Conservation (phyloP, 1,140 invertebrate species). For the Psilanteris sp. region DNA sequence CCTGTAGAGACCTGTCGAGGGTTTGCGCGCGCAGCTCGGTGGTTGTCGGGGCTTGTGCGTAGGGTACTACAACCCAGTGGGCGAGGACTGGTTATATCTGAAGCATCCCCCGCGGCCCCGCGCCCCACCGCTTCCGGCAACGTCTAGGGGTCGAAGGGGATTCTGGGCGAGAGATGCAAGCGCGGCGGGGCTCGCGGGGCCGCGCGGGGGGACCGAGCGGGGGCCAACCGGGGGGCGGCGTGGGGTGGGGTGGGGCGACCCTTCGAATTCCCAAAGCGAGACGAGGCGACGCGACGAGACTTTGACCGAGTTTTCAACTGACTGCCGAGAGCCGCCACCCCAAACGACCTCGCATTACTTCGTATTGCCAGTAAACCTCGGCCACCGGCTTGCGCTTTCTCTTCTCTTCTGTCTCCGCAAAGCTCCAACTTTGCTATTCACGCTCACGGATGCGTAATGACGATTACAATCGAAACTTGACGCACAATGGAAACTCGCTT, state of each 20-base stretch:
- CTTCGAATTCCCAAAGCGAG: no score
- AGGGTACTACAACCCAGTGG: no score
- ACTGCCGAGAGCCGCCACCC: conserved; percentile 65
- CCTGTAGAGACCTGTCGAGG: conserved; percentile 35
- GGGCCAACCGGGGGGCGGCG: no score
- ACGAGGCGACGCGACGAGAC: no score
- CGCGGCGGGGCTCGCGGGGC: no score
- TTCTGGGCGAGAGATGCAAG: no score
- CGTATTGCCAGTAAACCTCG: conserved; percentile 69
- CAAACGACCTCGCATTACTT: conserved; percentile 71
- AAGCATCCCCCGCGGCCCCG: no score
- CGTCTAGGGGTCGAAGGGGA: no score
- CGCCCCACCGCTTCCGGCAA: no score
- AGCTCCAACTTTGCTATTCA: conserved; percentile 68
- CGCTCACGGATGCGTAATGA: conserved; percentile 64
- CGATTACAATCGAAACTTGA: conserved; percentile 60
- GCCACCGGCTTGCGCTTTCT: conserved; percentile 65
- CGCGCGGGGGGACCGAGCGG: no score
- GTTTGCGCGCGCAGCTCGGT: conserved; percentile 48
- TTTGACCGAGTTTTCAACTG: conserved; percentile 73
- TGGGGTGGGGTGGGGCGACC: no score
- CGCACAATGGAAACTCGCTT: conserved; percentile 57
- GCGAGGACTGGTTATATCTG: no score
- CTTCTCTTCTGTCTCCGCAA: conserved; percentile 52
- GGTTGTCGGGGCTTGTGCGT: conserved; percentile 55